Conservation (phyloP, 2,797 vertebrate species). For the Orientallactaga sibirica region DNA sequence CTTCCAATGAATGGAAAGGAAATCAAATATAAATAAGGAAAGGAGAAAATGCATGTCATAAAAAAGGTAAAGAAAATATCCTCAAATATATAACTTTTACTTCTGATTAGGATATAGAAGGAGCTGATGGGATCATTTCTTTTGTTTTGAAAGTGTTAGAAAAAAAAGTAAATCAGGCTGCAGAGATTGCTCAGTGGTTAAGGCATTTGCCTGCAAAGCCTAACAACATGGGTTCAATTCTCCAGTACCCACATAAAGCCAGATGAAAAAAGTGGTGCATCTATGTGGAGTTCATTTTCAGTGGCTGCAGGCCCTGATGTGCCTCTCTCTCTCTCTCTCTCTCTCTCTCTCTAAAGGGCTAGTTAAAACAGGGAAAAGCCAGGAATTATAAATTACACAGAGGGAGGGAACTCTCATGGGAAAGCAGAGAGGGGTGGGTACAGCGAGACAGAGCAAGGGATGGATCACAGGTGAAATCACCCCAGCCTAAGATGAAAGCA, state of each 20-base stretch:
- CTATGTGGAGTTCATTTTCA: too few relatives aligned
- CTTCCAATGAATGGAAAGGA: conserved; percentile 22
- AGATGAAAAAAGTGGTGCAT: too few relatives aligned
- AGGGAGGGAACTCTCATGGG: neutral
- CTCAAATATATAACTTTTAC: neutral
- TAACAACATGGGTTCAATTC: too few relatives aligned
- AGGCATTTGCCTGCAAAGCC: too few relatives aligned
- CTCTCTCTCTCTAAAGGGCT: neutral
- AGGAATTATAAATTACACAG: neutral
- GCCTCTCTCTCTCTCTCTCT: too few relatives aligned
- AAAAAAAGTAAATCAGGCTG: neutral
- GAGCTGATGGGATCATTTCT: neutral
- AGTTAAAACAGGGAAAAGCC: neutral
- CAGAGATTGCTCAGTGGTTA: too few relatives aligned
- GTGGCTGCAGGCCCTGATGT: too few relatives aligned
- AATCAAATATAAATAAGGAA: neutral
- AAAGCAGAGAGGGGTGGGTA: neutral
- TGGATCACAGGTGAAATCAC: neutral
- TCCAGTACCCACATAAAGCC: too few relatives aligned
- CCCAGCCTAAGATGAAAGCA: neutral
- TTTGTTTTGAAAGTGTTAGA: neutral
- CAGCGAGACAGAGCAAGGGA: neutral
- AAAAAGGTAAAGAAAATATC: neutral
- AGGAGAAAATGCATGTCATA: neutral
- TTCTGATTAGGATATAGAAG: neutral